Evolutionary conservation across 2,797 vertebrate species (phyloP), one percentile per base, ranked within the genome.

Genomic region (Iguana delicatissima): DNA sequence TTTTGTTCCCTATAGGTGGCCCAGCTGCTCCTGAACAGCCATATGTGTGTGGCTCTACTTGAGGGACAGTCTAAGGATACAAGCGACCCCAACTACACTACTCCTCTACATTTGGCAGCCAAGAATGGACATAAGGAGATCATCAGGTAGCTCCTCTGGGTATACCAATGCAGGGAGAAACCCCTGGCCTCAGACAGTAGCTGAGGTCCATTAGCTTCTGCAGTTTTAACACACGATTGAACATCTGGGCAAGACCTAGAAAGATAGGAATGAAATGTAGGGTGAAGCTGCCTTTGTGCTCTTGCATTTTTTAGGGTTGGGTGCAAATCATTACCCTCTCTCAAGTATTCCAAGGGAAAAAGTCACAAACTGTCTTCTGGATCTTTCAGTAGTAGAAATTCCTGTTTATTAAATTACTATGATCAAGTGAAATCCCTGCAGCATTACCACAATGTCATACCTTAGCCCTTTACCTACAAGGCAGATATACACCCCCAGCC

Each of bases 61-160:
- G 98, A 99, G 93, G 98, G 98, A 6, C 98, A 98, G 42, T 97
- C 97, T 81, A 97, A 97, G 55, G 98, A 98, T 72, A 93, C 96
- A 0, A 95, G 97, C 0, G 98, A 98, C 94, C 96, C 98, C 84
- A 98, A 98, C 90, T 97, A 98, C 92, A 98, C 98, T 94, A 99
- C 98, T 0, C 98, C 98, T 0, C 97, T 99, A 86, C 98, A 99
- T 96, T 95, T 99, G 96, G 98, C 98, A 84, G 98, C 98, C 92
- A 98, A 98, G 95, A 99, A 99, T 0, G 98, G 98, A 92, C 98
- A 99, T 96, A 98, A 98, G 95, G 98, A 99, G 96, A 98, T 99
- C 89, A 98, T 99, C 97, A 98, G 97, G 98, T 99, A 94, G 93
- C 86, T 0, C 50, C 52, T 35, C 26, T n/a, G 20, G 35, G 24